phyloP scores from a whole-genome alignment of 2,113 vertebrate genomes.

The Cepphus grylle region DNA sequence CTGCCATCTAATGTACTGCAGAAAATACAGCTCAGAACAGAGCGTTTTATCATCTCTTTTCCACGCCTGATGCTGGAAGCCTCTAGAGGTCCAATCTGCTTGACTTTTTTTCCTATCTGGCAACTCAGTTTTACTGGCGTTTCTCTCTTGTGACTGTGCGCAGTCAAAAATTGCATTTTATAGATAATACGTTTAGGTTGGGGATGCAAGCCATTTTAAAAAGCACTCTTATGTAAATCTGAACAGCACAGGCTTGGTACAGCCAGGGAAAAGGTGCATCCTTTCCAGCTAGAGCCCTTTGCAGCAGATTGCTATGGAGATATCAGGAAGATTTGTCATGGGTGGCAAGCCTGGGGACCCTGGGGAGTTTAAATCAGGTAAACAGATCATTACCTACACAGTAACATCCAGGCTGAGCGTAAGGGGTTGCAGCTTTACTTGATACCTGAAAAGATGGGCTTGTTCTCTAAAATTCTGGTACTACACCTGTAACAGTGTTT shows the following conservation, averaged over 20 bases:
- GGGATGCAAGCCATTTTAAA: neutral
- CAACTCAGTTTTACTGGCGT: neutral
- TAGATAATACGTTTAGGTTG: neutral
- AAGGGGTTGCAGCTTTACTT: neutral
- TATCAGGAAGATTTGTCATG: neutral
- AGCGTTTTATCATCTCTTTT: neutral
- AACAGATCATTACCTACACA: neutral
- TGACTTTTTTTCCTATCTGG: neutral
- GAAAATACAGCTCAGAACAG: neutral
- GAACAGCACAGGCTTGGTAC: neutral
- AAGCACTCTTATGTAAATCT: neutral
- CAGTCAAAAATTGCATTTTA: neutral
- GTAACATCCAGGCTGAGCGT: neutral
- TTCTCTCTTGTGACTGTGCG: neutral
- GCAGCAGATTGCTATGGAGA: constrained; percentile 8
- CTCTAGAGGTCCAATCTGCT: neutral
- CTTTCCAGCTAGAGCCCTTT: neutral
- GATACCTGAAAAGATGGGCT: neutral
- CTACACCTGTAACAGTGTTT: neutral
- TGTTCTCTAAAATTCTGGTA: neutral
- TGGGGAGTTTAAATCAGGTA: neutral
- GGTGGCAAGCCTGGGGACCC: neutral
- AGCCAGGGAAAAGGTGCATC: neutral
- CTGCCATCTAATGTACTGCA: neutral
- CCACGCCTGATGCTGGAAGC: neutral